Conservation (phyloP, 1,140 invertebrate genomes). For the Archivesica marissinica region DNA sequence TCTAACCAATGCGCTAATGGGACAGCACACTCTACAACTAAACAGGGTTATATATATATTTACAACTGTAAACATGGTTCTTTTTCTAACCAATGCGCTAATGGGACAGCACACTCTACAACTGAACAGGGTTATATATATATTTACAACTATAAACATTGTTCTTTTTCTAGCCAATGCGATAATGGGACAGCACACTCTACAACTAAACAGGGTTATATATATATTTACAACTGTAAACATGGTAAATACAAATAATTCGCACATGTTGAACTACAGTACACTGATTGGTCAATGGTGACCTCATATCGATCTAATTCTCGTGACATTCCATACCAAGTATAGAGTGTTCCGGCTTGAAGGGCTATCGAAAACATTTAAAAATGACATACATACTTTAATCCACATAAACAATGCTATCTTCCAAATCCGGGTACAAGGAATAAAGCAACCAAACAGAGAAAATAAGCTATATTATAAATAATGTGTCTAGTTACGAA, state of each 20-base stretch:
- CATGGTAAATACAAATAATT: conserved; percentile 1
- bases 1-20: no score
- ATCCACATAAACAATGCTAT: conserved; percentile 54
- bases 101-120: no score
- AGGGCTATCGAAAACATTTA: conserved; percentile 26
- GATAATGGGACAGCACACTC: no score
- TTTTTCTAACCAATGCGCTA: no score
- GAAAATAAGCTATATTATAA: conserved; percentile 37
- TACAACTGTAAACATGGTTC: no score
- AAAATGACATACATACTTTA: conserved; percentile 38
- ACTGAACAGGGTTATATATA: no score
- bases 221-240: no score
- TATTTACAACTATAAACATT: no score
- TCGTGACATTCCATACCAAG: conserved; percentile 20
- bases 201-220: no score
- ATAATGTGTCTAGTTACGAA: not conserved
- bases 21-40: no score
- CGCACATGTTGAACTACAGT: conserved; percentile 27
- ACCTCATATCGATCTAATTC: conserved; percentile 45
- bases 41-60: no score
- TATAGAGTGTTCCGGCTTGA: not conserved
- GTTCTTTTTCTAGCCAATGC: no score
- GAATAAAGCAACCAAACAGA: conserved; percentile 38
- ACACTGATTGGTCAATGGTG: conserved; percentile 16
- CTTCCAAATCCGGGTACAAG: conserved; percentile 38